Conservation (phyloP, 2,113 vertebrate species). For the Brachirus orientalis region DNA sequence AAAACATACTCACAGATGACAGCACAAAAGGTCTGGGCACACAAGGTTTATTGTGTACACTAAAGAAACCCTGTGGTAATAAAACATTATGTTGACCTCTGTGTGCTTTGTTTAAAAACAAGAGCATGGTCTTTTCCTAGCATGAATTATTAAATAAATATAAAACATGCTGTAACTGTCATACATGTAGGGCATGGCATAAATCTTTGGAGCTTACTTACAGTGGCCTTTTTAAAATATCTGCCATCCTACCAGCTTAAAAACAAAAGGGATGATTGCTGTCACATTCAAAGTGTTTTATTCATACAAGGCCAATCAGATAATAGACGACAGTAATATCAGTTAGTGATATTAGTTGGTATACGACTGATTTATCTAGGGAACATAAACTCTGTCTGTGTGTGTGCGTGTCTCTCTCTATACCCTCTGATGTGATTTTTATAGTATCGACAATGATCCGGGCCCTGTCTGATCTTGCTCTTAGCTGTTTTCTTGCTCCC, state of each 20-base stretch:
- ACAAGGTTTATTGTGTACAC: background rate
- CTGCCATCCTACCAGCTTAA: conserved; percentile 20
- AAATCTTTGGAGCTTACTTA: conserved; percentile 1
- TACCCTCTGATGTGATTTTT: conserved; percentile 68
- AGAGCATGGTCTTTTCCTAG: background rate
- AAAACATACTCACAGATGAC: background rate
- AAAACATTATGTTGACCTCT: background rate
- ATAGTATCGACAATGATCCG: conserved; percentile 77
- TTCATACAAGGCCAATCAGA: conserved; percentile 47
- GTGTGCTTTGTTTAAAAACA: background rate
- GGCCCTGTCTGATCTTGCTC: conserved; percentile 75
- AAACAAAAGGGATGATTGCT: conserved; percentile 44
- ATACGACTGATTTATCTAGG: conserved; percentile 61
- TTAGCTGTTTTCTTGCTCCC: conserved; percentile 58
- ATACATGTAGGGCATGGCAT: background rate
- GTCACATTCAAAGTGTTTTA: conserved; percentile 67
- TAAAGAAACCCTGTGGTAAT: background rate
- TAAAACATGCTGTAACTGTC: background rate
- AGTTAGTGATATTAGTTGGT: conserved; percentile 62
- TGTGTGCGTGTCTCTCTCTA: conserved; percentile 18
- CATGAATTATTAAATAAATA: background rate
- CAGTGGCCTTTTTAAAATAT: background rate
- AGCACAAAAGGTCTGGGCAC: background rate
- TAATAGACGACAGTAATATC: conserved; percentile 50
- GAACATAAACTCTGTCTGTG: conserved; percentile 25